Evolutionary conservation across 2,113 vertebrate genomes (phyloP), one percentile per base, ranked within the genome.

Genomic region (Stomatorhinus ivindoensis): DNA sequence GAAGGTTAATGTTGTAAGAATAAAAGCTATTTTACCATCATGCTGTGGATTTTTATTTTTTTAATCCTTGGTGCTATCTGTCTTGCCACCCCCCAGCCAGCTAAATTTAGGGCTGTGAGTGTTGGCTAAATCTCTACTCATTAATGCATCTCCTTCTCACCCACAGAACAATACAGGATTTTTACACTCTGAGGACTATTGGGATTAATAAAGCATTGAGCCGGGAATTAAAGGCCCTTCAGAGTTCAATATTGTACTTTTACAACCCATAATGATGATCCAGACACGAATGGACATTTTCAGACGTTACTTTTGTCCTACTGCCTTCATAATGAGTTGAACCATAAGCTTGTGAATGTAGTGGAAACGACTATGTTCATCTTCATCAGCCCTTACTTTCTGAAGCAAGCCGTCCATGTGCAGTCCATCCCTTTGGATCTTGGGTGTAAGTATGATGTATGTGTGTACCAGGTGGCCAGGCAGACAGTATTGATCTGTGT

Each of bases 1-100:
- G 94, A 93, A 93, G 93, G 93, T 94, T 93, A 90, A 92, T 94
- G 94, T 95, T 93, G 50, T 86, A 58, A 92, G 93, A 95, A 94
- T 95, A 93, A 92, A 93, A 93, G 89, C 93, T 93, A 94, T 95
- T 95, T 95, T 94, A 94, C 93, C 95, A 94, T 93, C 89, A 88
- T 21, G 48, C 31, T 46, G 24, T 35, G 47, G 9, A 47, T 50
- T 15, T 44, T 50, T 73, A 35, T 82, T 83, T 86, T 27, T 27
- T 48, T 21, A 21, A n/a, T 42, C 27, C 17, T 82, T 84, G 19
- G 19, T 47, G 39, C 42, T 27, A 83, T 35, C 17, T 47, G 44
- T 48, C 82, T 17, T 21, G 24, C 58, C 58, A 11, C n/a, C 55
- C 61, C 61, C 39, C 82, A 84, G 82, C 21, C 10, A 65, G 61